Conservation (phyloP, 2,888 invertebrate genomes). For the Protodeltote pygarga region DNA sequence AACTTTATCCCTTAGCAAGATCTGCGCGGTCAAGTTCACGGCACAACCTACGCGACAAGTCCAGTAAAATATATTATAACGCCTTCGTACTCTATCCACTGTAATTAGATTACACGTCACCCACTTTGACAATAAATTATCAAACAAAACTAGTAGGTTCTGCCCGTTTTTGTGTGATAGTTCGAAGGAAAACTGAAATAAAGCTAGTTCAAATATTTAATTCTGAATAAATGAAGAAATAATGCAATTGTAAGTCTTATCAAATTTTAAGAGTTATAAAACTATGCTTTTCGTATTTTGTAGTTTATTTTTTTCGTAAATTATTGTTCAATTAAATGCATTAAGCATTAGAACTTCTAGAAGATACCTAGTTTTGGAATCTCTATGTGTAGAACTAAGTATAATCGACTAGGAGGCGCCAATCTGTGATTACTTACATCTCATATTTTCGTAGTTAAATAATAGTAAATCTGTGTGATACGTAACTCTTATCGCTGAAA, state of each 20-base stretch:
- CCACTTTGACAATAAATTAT: slow-evolving; percentile 1
- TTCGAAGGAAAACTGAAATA: slow-evolving; percentile 2
- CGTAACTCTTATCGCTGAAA: slow-evolving; percentile 54
- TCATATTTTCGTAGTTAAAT: slow-evolving; percentile 10
- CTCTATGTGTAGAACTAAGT: slow-evolving; percentile 8
- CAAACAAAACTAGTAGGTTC: slow-evolving; percentile 1
- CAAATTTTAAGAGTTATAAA: background rate
- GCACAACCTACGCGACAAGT: slow-evolving; percentile 36
- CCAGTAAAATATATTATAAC: slow-evolving; percentile 38
- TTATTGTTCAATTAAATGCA: too few species aligned
- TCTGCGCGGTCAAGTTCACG: slow-evolving; percentile 51
- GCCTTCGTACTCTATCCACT: slow-evolving; percentile 22
- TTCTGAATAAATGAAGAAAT: background rate
- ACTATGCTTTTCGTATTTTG: background rate
- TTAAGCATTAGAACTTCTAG: too few species aligned
- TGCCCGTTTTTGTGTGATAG: background rate
- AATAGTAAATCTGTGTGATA: slow-evolving; percentile 47
- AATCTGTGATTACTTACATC: background rate
- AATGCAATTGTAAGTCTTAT: background rate
- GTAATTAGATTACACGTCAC: slow-evolving; percentile 24
- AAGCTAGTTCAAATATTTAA: background rate
- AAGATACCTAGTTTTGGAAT: too few species aligned
- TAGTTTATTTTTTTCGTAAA: too few species aligned
- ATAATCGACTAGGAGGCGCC: slow-evolving; percentile 11
- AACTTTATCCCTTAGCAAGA: slow-evolving; percentile 32